Evolutionary conservation across 1,140 invertebrate species (phyloP), one percentile per base, ranked within the genome.

Genomic region (Atta texana): DNA sequence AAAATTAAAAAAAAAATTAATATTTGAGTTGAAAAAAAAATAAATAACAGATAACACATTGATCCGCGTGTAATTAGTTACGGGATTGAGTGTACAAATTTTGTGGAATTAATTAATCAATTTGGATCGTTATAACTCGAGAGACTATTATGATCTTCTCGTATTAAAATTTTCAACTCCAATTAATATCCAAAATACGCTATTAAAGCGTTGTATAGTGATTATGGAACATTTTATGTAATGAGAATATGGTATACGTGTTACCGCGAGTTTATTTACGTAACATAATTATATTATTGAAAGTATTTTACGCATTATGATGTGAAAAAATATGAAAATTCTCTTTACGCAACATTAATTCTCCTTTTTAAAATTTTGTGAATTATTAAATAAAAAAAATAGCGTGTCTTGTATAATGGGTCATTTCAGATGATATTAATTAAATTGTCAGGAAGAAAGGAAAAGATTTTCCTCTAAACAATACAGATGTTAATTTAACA

Each of bases 121-220:
- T 21, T 44, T 68, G 10, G 31, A 68, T 68, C 12, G 34, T 68
- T 68, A 21, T 44, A 44, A 68, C n/a, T 39, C 0, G 4, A 39
- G 4, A 39, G 64, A 66, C 24, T 28, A 64, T 64, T 28, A n/a
- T 68, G 1, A 39, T 44, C 64, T 44, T 44, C 34, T 68, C n/a
- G 4, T 7, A 44, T 68, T 18, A 44, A 4, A 39, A 68, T 68
- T 68, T 68, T 68, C 2, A 6, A 68, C 12, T 68, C 1, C 8
- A 68, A 44, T 68, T 68, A 44, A 68, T 68, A 21, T 68, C 34
- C 28, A 68, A 68, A 68, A 68, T 68, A 68, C 7, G n/a, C n/a
- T 44, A 21, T 68, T 68, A 44, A 21, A 39, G 1, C 31, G n/a
- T 39, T 66, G 4, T 39, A 44, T 21, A n/a, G 44, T 7, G 10